phyloP scores from a whole-genome alignment of 2,113 vertebrate species.

The Myotis yumanensis region DNA sequence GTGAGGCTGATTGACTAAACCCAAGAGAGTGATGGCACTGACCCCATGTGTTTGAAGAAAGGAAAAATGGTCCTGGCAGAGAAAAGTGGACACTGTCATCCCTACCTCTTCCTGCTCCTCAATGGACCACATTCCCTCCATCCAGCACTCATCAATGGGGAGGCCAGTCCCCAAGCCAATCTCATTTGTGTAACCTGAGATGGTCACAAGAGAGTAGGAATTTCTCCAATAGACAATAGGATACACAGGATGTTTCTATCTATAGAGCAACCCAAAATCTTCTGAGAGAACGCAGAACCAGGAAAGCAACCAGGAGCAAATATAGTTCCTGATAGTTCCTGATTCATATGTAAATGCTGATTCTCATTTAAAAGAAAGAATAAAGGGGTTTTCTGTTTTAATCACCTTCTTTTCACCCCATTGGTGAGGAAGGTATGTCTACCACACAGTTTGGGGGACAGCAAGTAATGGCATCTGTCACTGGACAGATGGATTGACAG shows the following conservation, averaged over 20 bases:
- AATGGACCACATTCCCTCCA: no score
- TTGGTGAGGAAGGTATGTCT: no score
- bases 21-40: not conserved
- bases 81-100: not conserved
- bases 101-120: not conserved
- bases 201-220: not conserved
- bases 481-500: not conserved
- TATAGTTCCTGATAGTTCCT: not conserved
- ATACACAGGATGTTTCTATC: not conserved
- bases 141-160: not conserved
- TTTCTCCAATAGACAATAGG: not conserved
- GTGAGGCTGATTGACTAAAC: not conserved
- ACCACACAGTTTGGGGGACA: not conserved
- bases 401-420: not conserved
- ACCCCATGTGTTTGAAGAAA: not conserved
- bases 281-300: not conserved
- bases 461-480: not conserved
- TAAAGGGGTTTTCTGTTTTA: not conserved
- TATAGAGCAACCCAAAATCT: not conserved
- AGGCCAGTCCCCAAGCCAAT: not conserved
- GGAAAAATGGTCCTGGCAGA: no score
- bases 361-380: not conserved
- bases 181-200: not conserved
- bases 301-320: not conserved
- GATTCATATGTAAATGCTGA: not conserved